Base-by-base conservation (phyloP, 2,888 invertebrate species). In the Dynastes tityus region DNA sequence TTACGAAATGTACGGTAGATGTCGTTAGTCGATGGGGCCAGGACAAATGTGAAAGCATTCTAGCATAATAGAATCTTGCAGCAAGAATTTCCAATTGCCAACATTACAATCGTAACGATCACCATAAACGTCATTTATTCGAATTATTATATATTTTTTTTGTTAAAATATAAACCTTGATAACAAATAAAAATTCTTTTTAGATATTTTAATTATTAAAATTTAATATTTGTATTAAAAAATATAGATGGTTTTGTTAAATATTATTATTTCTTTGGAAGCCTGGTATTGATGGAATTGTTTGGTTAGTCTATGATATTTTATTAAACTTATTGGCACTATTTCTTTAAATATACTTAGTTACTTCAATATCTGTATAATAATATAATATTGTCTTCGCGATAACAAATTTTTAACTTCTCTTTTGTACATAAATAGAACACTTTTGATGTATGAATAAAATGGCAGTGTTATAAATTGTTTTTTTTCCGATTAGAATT, bases 1-100 rank as follows among this genome's bases (percentile, higher is more conserved):
- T 85, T 74, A 88, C 81, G 67, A 87, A 85, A 49, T 86, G 85
- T 40, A 87, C 86, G n/a, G 87, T 85, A 83, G 88, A 88, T 76
- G 88, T 89, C 81, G 89, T 89, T 80, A 89, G 82, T 71, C 89
- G 86, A 83, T 89, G 89, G 73, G 89, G 89, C 89, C 89, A 89
- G 67, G 88, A 87, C 37, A 87, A 85, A 82, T 89, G 89, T 70
- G 88, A 88, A 51, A 89, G 85, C 89, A 89, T 89, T 79, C 78
- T 83, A 74, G 73, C 78, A 71, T 73, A 73, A 73, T 53, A 71
- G 29, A 65, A 37, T 53, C 32, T 22, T 22, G 13, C 55, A 37
- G 13, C 40, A 9, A 58, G 11, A 58, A 22, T 29, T 53, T 73
- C 40, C 37, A 73, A 37, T 40, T 22, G 37, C 32, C 27, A 73